Percentiles rank a stretch among this genome's conserved stretches.
These are phyloP conservation scores for Torymus auratus DNA, from an alignment of 2,888 invertebrate species.

Conservation along the genomic window DNA sequence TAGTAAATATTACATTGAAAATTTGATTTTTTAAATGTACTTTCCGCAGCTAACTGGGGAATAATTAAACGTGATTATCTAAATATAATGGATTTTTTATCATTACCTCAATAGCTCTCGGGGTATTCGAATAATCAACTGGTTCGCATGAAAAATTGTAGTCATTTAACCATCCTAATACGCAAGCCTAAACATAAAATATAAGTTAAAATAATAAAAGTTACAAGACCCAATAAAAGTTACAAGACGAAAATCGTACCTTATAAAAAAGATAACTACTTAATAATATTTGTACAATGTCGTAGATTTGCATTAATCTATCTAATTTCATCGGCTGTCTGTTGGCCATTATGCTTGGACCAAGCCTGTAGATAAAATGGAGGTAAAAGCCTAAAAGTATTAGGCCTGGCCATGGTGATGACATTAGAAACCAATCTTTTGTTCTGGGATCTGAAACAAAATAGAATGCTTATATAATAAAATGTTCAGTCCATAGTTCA, in stretches of 20 bases:
- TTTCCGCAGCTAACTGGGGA: too few relatives aligned
- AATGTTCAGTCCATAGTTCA: neutral
- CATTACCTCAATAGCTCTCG: conserved; percentile 79
- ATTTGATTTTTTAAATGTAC: too few relatives aligned
- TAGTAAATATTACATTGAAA: too few relatives aligned
- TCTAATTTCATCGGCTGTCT: conserved; percentile 82
- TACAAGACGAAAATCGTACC: conserved; percentile 73
- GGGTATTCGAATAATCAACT: conserved; percentile 82
- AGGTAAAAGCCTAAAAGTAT: conserved; percentile 81
- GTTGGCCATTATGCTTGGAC: conserved; percentile 85
- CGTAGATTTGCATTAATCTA: conserved; percentile 82
- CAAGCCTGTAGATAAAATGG: conserved; percentile 83
- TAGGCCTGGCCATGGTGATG: conserved; percentile 82
- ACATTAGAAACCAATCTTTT: conserved; percentile 82
- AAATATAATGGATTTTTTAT: conserved; percentile 1
- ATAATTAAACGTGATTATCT: neutral
- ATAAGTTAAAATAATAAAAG: too few relatives aligned
- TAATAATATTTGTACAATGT: conserved; percentile 82
- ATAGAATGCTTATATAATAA: neutral
- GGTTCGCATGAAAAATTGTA: conserved; percentile 86
- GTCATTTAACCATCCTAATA: conserved; percentile 71
- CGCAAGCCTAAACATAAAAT: conserved; percentile 65
- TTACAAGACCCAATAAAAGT: too few relatives aligned
- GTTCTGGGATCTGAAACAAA: conserved; percentile 80
- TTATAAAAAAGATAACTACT: conserved; percentile 79